Conservation (phyloP, 2,888 invertebrate genomes). For the Hypomecis punctinalis region DNA sequence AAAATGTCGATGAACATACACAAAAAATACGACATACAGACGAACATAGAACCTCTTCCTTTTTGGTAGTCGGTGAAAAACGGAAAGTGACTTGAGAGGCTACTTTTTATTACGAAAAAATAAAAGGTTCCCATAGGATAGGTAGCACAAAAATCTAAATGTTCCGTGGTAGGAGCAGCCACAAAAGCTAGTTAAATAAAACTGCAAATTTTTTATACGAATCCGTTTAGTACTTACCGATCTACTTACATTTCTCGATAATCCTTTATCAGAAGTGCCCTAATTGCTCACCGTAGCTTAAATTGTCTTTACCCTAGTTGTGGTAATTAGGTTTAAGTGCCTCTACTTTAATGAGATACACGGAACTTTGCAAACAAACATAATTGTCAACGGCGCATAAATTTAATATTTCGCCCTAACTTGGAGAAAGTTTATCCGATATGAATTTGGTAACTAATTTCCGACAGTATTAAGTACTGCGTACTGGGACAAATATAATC, state of each 20-base stretch:
- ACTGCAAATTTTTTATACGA: too few species aligned
- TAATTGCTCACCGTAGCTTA: slow-evolving; percentile 2
- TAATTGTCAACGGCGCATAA: slow-evolving; percentile 27
- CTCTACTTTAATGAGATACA: slow-evolving; percentile 13
- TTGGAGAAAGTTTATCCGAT: slow-evolving; percentile 29
- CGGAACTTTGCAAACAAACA: slow-evolving; percentile 13
- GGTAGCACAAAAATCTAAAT: too few species aligned
- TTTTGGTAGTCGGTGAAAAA: too few species aligned
- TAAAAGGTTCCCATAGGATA: too few species aligned
- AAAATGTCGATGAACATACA: too few species aligned
- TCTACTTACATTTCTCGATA: neutral
- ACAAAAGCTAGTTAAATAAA: too few species aligned
- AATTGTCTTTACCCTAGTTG: slow-evolving; percentile 9
- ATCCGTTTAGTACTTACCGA: neutral
- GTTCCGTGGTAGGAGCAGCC: too few species aligned
- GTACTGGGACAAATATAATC: neutral
- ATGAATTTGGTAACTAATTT: slow-evolving; percentile 33
- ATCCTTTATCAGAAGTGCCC: neutral
- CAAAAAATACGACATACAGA: too few species aligned
- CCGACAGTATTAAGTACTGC: slow-evolving; percentile 19
- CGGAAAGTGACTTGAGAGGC: too few species aligned
- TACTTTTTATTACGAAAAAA: too few species aligned
- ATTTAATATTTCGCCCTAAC: slow-evolving; percentile 24
- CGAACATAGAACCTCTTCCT: too few species aligned
- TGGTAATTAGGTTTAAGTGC: slow-evolving; percentile 6